Conservation (phyloP, 2,797 vertebrate genomes). For the Pseudomugil gertrudae region DNA sequence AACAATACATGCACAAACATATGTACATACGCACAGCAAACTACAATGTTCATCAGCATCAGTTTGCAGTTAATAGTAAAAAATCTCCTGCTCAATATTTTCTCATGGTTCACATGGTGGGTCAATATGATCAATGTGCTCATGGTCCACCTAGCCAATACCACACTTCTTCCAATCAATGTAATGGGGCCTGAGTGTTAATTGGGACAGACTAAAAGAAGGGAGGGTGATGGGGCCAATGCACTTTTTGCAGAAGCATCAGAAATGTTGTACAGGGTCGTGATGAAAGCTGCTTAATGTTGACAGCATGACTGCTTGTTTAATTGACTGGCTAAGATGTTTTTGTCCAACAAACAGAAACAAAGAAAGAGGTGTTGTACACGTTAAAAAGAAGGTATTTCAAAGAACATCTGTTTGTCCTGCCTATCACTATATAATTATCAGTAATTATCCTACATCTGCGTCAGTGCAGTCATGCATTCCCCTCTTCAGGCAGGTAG, state of each 20-base stretch:
- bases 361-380: neutral
- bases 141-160: constrained; percentile 74
- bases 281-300: constrained; percentile 54
- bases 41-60: constrained; percentile 30
- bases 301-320: constrained; percentile 32
- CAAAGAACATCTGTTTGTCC: constrained; percentile 80
- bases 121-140: constrained; percentile 80
- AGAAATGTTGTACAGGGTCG: constrained; percentile 50
- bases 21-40: constrained; percentile 10
- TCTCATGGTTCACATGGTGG: constrained; percentile 75
- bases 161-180: constrained; percentile 77
- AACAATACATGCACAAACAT: constrained; percentile 8
- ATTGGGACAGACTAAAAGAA: constrained; percentile 70
- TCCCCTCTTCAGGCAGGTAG: constrained; percentile 69
- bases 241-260: constrained; percentile 68
- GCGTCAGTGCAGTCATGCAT: constrained; percentile 58
- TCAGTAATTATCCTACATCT: constrained; percentile 75
- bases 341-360: constrained; percentile 33
- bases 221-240: constrained; percentile 51
- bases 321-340: constrained; percentile 46
- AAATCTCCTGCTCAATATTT: constrained; percentile 75
- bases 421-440: constrained; percentile 77
- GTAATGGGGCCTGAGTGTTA: constrained; percentile 78
- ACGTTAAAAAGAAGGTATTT: constrained; percentile 18
- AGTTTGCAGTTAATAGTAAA: constrained; percentile 31